Conservation (phyloP, 2,113 vertebrate genomes). For the Balaeniceps rex region DNA sequence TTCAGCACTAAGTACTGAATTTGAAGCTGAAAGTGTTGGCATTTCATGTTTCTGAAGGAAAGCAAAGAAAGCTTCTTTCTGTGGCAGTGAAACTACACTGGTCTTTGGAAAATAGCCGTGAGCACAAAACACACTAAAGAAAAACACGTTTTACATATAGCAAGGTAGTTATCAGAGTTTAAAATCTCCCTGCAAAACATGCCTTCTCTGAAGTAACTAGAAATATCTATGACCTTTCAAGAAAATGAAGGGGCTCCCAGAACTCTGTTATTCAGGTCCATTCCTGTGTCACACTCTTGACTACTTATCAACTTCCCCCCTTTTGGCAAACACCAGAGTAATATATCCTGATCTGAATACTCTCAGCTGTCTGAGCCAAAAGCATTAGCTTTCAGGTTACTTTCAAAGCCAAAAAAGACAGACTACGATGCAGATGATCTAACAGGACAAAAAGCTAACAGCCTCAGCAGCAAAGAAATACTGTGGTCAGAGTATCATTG, state of each 20-base stretch:
- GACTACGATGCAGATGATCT: background rate
- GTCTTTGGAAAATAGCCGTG: background rate
- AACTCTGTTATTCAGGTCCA: background rate
- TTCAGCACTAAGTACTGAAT: background rate
- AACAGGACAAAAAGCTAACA: background rate
- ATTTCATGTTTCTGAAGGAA: background rate
- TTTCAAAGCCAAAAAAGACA: background rate
- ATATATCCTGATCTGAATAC: background rate
- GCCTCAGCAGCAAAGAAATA: background rate
- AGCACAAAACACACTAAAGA: background rate
- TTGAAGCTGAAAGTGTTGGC: background rate
- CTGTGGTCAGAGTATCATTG: background rate
- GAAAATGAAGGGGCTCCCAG: background rate
- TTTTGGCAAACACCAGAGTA: background rate
- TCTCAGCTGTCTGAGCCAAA: background rate
- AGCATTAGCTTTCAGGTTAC: background rate
- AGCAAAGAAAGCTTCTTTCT: background rate
- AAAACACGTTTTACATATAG: background rate
- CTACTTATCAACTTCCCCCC: background rate
- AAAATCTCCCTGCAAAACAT: background rate
- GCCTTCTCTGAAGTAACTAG: background rate
- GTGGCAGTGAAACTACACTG: background rate
- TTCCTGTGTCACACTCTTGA: background rate
- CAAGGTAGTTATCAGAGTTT: background rate
- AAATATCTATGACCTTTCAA: background rate